Evolutionary conservation across 2,888 invertebrate species (phyloP).

Genomic region (Ramazzottius varieornatus): DNA sequence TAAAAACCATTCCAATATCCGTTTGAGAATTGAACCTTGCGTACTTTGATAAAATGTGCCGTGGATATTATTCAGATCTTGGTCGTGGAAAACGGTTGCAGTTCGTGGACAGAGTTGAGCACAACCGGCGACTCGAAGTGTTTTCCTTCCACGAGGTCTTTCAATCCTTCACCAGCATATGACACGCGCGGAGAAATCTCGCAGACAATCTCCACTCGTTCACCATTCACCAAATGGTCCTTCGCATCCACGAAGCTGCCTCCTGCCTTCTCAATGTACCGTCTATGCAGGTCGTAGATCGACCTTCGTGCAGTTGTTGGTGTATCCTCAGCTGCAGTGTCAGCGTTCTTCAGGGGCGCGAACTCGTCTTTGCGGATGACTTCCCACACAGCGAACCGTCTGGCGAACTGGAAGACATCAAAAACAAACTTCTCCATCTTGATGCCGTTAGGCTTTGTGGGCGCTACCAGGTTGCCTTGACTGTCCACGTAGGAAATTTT

Average conservation of each 20-base stretch:
- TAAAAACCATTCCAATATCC: too few relatives aligned
- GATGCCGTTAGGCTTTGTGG: constrained; percentile 66
- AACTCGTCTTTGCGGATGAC: constrained; percentile 73
- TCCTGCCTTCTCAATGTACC: constrained; percentile 52
- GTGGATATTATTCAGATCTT: too few relatives aligned
- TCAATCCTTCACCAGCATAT: constrained; percentile 61
- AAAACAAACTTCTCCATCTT: constrained; percentile 99
- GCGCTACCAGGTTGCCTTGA: constrained; percentile 40
- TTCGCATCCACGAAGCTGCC: constrained; percentile 34
- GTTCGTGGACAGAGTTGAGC: constrained; percentile 17
- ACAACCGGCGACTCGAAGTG: constrained; percentile 37
- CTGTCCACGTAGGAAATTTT: constrained; percentile 65
- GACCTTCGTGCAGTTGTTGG: constrained; percentile 58
- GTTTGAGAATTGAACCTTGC: too few relatives aligned
- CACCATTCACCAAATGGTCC: constrained; percentile 16
- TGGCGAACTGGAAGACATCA: constrained; percentile 78
- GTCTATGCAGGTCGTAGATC: constrained; percentile 35
- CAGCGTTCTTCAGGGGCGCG: constrained; percentile 80
- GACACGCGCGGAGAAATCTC: constrained; percentile 76
- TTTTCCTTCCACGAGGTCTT: constrained; percentile 36
- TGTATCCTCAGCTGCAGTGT: constrained; percentile 60
- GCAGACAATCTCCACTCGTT: constrained; percentile 29
- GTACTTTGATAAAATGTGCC: too few relatives aligned
- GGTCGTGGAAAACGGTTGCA: too few relatives aligned
- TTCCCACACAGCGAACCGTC: constrained; percentile 69